Evolutionary conservation across 2,888 invertebrate genomes (phyloP), one percentile per base, ranked within the genome.

Genomic region (Calliopum simillimum): DNA sequence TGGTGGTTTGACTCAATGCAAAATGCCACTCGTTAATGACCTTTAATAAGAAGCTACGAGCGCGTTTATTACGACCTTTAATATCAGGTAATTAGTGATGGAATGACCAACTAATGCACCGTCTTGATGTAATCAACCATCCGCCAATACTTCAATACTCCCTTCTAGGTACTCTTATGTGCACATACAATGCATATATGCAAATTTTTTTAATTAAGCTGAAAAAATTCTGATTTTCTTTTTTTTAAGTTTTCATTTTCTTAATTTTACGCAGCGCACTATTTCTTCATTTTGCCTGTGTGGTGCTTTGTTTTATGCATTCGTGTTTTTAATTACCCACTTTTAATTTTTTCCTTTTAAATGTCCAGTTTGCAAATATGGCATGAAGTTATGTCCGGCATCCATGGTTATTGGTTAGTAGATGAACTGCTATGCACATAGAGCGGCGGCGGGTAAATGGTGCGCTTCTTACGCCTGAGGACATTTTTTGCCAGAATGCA

Each of bases 171-270:
- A 55, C 55, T n/a, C n/a, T n/a, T n/a, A n/a, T n/a, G n/a, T n/a
- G n/a, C 61, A 64, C 70, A 71, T 77, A 59, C 74, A 76, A 76
- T 77, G 76, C 77, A 76, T 82, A 76, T 82, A 82, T 82, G 82
- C 81, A 83, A 82, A 82, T 82, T 78, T 78, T 75, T 79, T 81
- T 82, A 82, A 83, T 82, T 82, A 83, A 82, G 82, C 82, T 82
- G 81, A 80, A 81, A 81, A 81, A 78, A 78, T 23, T 16, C 3
- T 33, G 49, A 63, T 12, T 49, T 55, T 65, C 19, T 53, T 14
- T 41, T 44, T 53, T 19, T 43, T 59, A 59, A 16, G 14, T 62
- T 62, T 46, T 47, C 21, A 56, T 65, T 65, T 47, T 19, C n/a
- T 23, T 46, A 13, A 11, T 19, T 21, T 13, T 14, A 46, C 1